Conservation (phyloP, 1,140 invertebrate genomes). For the Drosophila simulans region DNA sequence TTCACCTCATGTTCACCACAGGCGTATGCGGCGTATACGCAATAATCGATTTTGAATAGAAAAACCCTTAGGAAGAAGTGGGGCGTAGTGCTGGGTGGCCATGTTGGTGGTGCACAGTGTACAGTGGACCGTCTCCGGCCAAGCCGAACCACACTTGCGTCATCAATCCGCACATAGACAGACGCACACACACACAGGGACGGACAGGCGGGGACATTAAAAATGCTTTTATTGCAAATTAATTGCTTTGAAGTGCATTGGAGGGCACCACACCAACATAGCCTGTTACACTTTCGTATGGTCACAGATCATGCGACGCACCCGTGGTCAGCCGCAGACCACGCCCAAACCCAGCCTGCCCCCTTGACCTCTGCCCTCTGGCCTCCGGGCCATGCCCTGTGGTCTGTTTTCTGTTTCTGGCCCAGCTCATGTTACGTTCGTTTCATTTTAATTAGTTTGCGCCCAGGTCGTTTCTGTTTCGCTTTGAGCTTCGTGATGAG, state of each 20-base stretch:
- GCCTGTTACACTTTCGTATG: slow-evolving; percentile 3
- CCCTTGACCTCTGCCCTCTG: not conserved
- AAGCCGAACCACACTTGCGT: slow-evolving; percentile 27
- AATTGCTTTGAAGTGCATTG: slow-evolving; percentile 77
- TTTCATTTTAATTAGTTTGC: slow-evolving; percentile 72
- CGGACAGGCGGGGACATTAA: slow-evolving; percentile 40
- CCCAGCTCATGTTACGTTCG: slow-evolving; percentile 30
- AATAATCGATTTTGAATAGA: slow-evolving; percentile 32
- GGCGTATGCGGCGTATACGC: slow-evolving; percentile 37
- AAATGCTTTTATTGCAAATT: slow-evolving; percentile 80
- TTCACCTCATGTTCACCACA: not conserved
- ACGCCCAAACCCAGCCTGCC: slow-evolving; percentile 6
- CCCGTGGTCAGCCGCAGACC: slow-evolving; percentile 43
- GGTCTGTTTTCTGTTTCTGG: slow-evolving; percentile 16
- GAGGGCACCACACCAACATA: slow-evolving; percentile 16
- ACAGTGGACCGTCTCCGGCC: not conserved
- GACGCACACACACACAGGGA: slow-evolving; percentile 4
- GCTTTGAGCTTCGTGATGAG: slow-evolving; percentile 25
- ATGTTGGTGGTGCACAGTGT: not conserved
- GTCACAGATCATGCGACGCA: slow-evolving; percentile 60
- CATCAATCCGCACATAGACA: slow-evolving; percentile 52
- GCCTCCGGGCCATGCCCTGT: no score
- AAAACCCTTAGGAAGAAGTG: not conserved
- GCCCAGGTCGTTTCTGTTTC: slow-evolving; percentile 13
- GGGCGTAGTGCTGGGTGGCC: not conserved